Percentiles rank a stretch among this genome's conserved stretches.
Conservation (phyloP, 1,140 invertebrate species). For the Bombus difficillimus region DNA sequence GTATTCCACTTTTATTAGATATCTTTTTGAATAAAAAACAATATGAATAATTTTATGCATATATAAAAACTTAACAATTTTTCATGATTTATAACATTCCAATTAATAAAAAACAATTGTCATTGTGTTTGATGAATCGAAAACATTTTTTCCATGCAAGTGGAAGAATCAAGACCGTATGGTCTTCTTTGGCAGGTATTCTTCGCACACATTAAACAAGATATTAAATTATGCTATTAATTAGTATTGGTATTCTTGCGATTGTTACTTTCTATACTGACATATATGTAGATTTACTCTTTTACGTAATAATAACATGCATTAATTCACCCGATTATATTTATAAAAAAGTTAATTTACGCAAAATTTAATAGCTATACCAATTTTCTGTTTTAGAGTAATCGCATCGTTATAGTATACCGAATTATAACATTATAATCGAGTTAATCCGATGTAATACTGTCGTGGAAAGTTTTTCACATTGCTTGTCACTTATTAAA, state of each 20-base stretch:
- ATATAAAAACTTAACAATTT: slow-evolving; percentile 6
- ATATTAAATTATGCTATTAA: slow-evolving; percentile 47
- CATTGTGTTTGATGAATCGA: slow-evolving; percentile 1
- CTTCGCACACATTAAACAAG: slow-evolving; percentile 37
- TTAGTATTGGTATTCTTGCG: slow-evolving; percentile 52
- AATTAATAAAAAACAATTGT: slow-evolving; percentile 12
- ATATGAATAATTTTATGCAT: slow-evolving; percentile 18
- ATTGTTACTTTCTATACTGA: slow-evolving; percentile 24
- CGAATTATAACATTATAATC: background rate
- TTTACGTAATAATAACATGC: background rate
- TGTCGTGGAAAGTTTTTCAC: background rate
- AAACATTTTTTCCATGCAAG: slow-evolving; percentile 22
- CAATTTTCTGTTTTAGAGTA: background rate
- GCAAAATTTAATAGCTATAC: background rate
- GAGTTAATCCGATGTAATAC: slow-evolving; percentile 11
- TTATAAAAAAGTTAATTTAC: background rate
- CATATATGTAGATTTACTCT: background rate
- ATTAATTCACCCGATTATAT: background rate
- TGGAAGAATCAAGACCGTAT: slow-evolving; percentile 49
- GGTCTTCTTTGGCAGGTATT: slow-evolving; percentile 60
- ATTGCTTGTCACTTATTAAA: background rate
- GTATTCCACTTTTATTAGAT: slow-evolving; percentile 20
- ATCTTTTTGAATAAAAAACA: slow-evolving; percentile 21
- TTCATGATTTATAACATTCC: slow-evolving; percentile 3
- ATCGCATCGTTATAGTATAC: background rate